Conservation (phyloP, 2,113 vertebrate species). For the Sturnira hondurensis region DNA sequence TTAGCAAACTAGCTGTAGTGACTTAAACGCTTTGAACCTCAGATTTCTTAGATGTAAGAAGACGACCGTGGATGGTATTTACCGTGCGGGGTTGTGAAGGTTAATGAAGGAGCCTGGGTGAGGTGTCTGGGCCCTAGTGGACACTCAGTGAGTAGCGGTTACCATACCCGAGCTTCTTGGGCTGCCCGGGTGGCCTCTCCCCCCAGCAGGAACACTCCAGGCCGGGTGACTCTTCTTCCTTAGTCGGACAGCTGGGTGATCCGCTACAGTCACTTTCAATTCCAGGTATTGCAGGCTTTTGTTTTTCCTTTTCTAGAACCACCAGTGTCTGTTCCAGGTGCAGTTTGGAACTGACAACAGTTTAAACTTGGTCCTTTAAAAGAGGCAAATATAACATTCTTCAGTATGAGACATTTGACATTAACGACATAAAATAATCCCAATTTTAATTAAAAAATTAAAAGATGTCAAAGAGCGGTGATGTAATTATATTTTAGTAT, state of each 20-base stretch:
- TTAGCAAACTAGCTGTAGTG: neutral
- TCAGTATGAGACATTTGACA: neutral
- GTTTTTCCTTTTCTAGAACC: neutral
- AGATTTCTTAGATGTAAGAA: neutral
- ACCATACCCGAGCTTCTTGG: neutral
- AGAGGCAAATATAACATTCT: neutral
- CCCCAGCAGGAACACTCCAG: neutral
- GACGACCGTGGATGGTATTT: neutral
- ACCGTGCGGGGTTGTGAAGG: neutral
- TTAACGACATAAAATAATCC: neutral
- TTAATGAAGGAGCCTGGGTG: neutral
- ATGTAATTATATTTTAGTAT: neutral
- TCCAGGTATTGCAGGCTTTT: neutral
- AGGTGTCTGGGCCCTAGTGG: neutral
- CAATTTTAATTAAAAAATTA: neutral
- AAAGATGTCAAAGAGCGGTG: neutral
- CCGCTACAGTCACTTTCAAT: neutral
- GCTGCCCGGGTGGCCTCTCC: neutral
- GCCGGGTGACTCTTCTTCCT: neutral
- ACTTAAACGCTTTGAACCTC: neutral
- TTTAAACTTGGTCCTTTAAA: neutral
- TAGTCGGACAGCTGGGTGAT: neutral
- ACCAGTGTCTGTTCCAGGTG: neutral
- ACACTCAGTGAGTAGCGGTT: neutral
- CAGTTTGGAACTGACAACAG: neutral